Conservation (phyloP, 2,888 invertebrate genomes). For the Lycophotia porphyrea region DNA sequence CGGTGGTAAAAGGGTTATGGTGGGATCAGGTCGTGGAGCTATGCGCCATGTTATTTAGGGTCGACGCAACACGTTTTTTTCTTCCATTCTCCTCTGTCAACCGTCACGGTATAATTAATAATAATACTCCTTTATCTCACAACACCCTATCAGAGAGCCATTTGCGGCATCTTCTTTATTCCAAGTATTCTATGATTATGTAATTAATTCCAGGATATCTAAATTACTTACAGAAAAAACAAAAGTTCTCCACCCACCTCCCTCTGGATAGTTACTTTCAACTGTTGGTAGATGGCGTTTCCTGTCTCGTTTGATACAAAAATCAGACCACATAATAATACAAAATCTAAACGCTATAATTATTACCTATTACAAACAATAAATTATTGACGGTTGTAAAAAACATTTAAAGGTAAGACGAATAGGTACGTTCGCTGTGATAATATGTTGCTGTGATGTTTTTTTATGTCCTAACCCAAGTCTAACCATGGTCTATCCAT, state of each 20-base stretch:
- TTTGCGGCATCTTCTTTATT: not conserved
- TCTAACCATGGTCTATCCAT: not conserved
- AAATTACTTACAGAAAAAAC: not conserved
- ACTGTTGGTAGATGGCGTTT: conserved; percentile 36
- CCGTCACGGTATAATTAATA: too few relatives aligned
- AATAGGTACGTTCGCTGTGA: not conserved
- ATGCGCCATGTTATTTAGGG: too few relatives aligned
- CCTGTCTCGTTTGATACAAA: conserved; percentile 3
- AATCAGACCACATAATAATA: not conserved
- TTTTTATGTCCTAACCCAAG: not conserved
- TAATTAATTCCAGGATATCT: not conserved
- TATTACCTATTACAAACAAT: not conserved
- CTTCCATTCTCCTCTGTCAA: too few relatives aligned
- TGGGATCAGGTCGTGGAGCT: too few relatives aligned
- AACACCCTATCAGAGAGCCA: not conserved
- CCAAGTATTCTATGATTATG: not conserved
- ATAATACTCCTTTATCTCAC: too few relatives aligned
- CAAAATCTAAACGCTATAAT: not conserved
- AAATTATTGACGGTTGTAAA: not conserved
- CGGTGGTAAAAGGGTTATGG: too few relatives aligned
- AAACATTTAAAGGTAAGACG: too few relatives aligned
- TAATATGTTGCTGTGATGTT: too few relatives aligned
- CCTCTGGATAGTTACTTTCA: not conserved
- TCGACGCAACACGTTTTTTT: too few relatives aligned
- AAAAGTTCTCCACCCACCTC: not conserved